These are phyloP conservation scores for Iphiclides podalirius DNA, from an alignment of 2,888 invertebrate genomes.

Conservation along the genomic window DNA sequence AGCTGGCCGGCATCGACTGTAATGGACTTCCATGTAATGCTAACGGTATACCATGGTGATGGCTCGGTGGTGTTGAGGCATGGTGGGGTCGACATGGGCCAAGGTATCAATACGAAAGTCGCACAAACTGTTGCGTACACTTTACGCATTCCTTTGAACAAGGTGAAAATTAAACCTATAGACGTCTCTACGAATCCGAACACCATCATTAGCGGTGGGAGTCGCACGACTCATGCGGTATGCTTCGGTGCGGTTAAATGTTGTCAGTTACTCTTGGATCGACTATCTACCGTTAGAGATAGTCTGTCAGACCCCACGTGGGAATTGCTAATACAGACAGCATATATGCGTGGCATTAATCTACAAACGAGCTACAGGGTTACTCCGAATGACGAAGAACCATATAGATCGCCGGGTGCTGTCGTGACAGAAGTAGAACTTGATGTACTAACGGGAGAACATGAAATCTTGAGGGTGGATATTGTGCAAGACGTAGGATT, in stretches of 20 bases:
- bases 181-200: constrained; percentile 79
- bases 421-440: constrained; percentile 84
- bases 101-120: constrained; percentile 88
- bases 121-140: constrained; percentile 85
- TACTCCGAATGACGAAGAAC: constrained; percentile 43
- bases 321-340: constrained; percentile 72
- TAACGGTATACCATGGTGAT: constrained; percentile 78
- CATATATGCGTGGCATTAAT: constrained; percentile 55
- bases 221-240: constrained; percentile 82
- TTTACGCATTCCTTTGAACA: constrained; percentile 81
- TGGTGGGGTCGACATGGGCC: constrained; percentile 85
- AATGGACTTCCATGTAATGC: constrained; percentile 24
- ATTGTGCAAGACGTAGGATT: constrained; percentile 84
- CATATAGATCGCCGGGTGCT: constrained; percentile 73
- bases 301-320: constrained; percentile 68
- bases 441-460: constrained; percentile 87
- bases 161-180: constrained; percentile 80
- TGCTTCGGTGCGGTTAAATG: constrained; percentile 74
- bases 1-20: constrained; percentile 26
- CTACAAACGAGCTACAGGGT: constrained; percentile 54
- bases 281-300: constrained; percentile 66
- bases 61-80: constrained; percentile 83
- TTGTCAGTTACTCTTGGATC: constrained; percentile 64
- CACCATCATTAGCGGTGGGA: constrained; percentile 78
- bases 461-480: constrained; percentile 81